Conservation (phyloP, 2,888 invertebrate genomes). For the Rhabditoides inermis region DNA sequence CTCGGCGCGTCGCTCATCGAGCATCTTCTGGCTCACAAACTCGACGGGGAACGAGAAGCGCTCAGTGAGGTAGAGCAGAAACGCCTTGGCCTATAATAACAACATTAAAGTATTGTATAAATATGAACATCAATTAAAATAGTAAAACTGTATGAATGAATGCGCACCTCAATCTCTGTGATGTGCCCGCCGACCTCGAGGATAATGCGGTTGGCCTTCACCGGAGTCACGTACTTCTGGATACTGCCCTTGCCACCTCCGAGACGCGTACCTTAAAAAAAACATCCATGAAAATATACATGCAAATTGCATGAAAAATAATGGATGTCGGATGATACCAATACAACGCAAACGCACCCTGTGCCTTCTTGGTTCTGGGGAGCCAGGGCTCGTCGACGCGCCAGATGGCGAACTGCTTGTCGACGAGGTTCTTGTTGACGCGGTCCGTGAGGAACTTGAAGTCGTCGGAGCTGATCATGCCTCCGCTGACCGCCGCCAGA, state of each 20-base stretch:
- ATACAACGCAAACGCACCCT: constrained; percentile 13
- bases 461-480: constrained; percentile 39
- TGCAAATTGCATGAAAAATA: constrained; percentile 2
- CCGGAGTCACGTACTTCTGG: constrained; percentile 85
- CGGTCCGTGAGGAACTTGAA: constrained; percentile 59
- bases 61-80: constrained; percentile 64
- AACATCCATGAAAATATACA: constrained; percentile 2
- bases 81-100: constrained; percentile 33
- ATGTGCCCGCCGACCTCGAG: constrained; percentile 84
- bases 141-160: constrained; percentile 3
- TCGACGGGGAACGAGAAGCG: constrained; percentile 81
- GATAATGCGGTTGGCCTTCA: constrained; percentile 81
- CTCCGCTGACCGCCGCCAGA: constrained; percentile 66
- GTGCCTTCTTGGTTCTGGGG: constrained; percentile 71
- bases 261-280: constrained; percentile 58
- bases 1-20: constrained; percentile 58
- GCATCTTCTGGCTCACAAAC: constrained; percentile 70
- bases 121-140: not conserved
- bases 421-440: constrained; percentile 71
- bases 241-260: constrained; percentile 84
- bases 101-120: not conserved
- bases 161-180: constrained; percentile 63
- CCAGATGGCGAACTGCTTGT: constrained; percentile 80
- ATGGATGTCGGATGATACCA: no score
- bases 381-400: constrained; percentile 91